These are phyloP conservation scores for Neodontobutis hainanensis DNA, from an alignment of 2,113 vertebrate genomes.

Conservation along the genomic window DNA sequence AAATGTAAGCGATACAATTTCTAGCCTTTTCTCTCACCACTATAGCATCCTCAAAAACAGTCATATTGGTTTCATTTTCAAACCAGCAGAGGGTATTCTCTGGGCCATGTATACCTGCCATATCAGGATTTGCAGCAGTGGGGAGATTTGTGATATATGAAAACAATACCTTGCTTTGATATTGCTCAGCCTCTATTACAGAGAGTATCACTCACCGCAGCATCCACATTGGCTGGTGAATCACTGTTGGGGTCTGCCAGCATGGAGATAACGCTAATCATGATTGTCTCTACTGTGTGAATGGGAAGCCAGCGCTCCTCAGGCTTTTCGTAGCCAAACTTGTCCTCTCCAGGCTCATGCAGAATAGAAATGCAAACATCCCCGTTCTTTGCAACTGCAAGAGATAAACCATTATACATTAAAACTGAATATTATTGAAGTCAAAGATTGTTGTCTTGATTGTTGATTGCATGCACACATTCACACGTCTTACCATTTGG, in stretches of 20 bases:
- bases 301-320: slow-evolving; percentile 99
- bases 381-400: slow-evolving; percentile 95
- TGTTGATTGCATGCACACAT: neutral
- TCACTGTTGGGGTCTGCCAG: slow-evolving; percentile 98
- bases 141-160: too few relatives aligned
- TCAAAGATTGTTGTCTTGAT: neutral
- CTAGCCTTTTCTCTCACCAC: too few relatives aligned
- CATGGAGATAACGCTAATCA: slow-evolving; percentile 99
- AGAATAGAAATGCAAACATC: slow-evolving; percentile 99
- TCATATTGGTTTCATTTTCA: too few relatives aligned
- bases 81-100: too few relatives aligned
- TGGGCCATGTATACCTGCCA: too few relatives aligned
- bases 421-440: too few relatives aligned
- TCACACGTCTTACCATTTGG: slow-evolving; percentile 87
- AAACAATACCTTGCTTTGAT: too few relatives aligned
- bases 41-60: too few relatives aligned
- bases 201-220: slow-evolving; percentile 85
- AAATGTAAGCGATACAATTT: too few relatives aligned
- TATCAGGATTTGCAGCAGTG: too few relatives aligned
- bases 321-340: slow-evolving; percentile 98
- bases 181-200: neutral
- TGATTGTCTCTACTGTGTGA: slow-evolving; percentile 99
- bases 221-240: slow-evolving; percentile 97
- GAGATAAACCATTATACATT: too few relatives aligned
- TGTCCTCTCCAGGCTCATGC: slow-evolving; percentile 98